phyloP scores from a whole-genome alignment of 2,113 vertebrate species.

The Gnathonemus echidnorhynchus region DNA sequence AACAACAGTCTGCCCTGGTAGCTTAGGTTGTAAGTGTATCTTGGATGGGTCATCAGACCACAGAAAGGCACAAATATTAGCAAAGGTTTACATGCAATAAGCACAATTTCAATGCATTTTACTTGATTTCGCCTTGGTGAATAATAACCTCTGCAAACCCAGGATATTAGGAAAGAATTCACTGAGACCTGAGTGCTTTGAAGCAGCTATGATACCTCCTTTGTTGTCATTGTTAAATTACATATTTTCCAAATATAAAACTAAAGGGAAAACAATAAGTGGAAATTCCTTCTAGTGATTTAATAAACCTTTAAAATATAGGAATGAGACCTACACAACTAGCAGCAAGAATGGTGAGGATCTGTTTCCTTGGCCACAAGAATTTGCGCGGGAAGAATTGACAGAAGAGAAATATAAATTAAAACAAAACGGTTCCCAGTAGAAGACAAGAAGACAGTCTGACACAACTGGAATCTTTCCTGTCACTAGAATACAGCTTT shows the following conservation, averaged over 20 bases:
- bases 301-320: neutral
- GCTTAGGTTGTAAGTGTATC: neutral
- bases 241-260: neutral
- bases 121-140: neutral
- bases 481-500: neutral
- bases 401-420: neutral
- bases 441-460: neutral
- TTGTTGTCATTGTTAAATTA: neutral
- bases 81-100: neutral
- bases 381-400: neutral
- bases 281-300: neutral
- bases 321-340: neutral
- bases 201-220: neutral
- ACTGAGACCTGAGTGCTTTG: neutral
- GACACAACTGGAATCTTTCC: neutral
- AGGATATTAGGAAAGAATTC: neutral
- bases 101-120: neutral
- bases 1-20: neutral
- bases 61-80: neutral
- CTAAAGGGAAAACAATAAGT: neutral
- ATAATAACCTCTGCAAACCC: neutral
- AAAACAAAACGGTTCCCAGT: neutral
- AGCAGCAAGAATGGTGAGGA: neutral
- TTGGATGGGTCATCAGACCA: neutral
- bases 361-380: neutral